These are phyloP conservation scores for Mus minutoides DNA, from an alignment of 2,797 vertebrate species.

Conservation along the genomic window DNA sequence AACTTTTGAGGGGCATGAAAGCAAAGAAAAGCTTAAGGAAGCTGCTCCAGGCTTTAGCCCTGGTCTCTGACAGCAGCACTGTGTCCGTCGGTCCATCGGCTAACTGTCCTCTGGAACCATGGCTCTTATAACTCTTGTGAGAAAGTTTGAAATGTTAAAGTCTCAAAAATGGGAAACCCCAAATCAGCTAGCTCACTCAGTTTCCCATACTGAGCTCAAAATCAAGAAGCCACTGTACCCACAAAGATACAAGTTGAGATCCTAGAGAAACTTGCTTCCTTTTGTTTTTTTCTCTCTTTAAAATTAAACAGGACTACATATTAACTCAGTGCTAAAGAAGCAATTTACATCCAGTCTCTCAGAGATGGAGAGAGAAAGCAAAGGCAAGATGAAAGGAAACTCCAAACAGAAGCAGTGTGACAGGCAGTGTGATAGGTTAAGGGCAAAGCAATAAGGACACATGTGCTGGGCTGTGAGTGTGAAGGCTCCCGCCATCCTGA, in stretches of 20 bases:
- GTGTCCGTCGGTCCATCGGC: not conserved
- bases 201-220: not conserved
- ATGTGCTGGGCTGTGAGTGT: not conserved
- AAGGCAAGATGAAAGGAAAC: conserved; percentile 56
- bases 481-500: conserved; percentile 4
- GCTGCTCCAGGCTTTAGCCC: not conserved
- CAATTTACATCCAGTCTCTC: conserved; percentile 63
- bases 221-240: not conserved
- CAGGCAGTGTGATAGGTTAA: conserved; percentile 23
- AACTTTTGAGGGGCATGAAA: not conserved
- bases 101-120: not conserved
- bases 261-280: conserved; percentile 11
- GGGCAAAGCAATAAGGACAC: conserved; percentile 29
- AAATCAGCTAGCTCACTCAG: not conserved
- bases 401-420: not conserved
- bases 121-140: not conserved
- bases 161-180: not conserved
- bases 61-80: not conserved
- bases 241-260: conserved; percentile 41
- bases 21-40: conserved; percentile 26
- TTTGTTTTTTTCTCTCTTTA: conserved; percentile 43
- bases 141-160: conserved; percentile 41
- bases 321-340: conserved; percentile 46
- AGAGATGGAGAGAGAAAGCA: conserved; percentile 34
- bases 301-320: conserved; percentile 52